Base-by-base conservation (phyloP, 1,140 invertebrate genomes). In the Sinella curviseta region DNA sequence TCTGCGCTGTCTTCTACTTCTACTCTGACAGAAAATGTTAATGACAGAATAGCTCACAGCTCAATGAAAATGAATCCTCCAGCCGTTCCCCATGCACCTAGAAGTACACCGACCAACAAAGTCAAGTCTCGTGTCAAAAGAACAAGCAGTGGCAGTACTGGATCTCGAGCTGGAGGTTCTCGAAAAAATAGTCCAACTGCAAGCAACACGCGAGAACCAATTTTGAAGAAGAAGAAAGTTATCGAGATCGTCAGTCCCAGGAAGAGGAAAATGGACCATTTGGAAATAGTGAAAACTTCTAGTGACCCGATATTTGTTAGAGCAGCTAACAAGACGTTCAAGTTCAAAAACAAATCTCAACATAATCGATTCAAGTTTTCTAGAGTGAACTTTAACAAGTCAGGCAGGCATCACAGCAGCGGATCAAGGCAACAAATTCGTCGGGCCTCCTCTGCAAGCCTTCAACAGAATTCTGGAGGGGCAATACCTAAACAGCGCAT, bases 231-330 rank as follows among this genome's bases (percentile, higher is more conserved):
- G 65, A 70, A 70, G n/a, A 70, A 33, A 33, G 65, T 70, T 33
- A 70, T 70, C 24, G 65, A 70, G n/a, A 70, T 70, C 3, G 65
- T 70, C 8, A 70, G 65, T 33, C 65, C 65, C 12, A 70, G 65
- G 31, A 70, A 70, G 24, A 30, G 65, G 31, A 70, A 70, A 30
- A 33, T 70, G 31, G 65, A 70, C 31, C 65, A 70, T 70, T 70
- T n/a, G 3, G 65, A 70, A 4, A 17, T 70, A 31, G 12, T 70
- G 31, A 70, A 70, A 30, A n/a, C 31, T 1, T 70, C 65, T 31
- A 70, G 65, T 33, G 65, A 70, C 30, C 65, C 65, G 2, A 70
- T 70, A 31, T 70, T 70, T n/a, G 31, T 70, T 14, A 30, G 65
- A 30, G 65, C 65, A 31, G 65, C 65, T 31, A 70, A 70, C 31